These are phyloP conservation scores for Plumapathes pennacea DNA, from an alignment of 92 coral and sea anemone genomes.

Conservation along the genomic window DNA sequence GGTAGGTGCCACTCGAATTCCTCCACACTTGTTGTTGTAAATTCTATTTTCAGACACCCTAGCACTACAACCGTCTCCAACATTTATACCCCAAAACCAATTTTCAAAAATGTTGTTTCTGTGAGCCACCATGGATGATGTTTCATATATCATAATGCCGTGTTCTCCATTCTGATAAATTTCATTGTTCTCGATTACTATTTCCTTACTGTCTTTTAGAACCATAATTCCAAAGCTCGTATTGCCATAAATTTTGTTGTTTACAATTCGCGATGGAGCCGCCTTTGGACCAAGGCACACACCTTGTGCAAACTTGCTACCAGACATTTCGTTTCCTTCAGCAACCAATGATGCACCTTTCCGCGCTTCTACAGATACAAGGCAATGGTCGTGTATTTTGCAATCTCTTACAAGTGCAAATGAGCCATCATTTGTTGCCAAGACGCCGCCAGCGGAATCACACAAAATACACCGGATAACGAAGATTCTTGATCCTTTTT, in stretches of 20 bases:
- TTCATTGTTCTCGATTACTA: neutral
- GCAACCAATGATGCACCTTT: no score
- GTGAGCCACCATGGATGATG: neutral
- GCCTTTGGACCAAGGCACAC: slow-evolving; percentile 7
- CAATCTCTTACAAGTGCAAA: no score
- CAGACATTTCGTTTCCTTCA: neutral
- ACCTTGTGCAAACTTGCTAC: neutral
- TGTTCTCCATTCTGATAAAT: slow-evolving; percentile 13
- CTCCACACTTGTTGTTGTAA: no score
- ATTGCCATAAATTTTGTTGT: neutral
- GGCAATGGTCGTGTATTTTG: no score
- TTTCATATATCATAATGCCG: neutral
- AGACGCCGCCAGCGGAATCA: no score
- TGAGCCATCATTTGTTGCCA: no score
- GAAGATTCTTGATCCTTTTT: no score
- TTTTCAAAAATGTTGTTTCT: slow-evolving; percentile 2
- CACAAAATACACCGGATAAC: no score
- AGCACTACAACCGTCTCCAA: no score
- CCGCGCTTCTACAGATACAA: no score
- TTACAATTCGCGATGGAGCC: neutral
- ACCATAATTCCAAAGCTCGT: neutral
- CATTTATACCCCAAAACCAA: slow-evolving; percentile 16
- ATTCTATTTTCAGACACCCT: no score
- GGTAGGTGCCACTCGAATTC: no score
- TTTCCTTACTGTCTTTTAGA: neutral